Base-by-base conservation (phyloP, 2,797 vertebrate species). In the Vultur gryphus region DNA sequence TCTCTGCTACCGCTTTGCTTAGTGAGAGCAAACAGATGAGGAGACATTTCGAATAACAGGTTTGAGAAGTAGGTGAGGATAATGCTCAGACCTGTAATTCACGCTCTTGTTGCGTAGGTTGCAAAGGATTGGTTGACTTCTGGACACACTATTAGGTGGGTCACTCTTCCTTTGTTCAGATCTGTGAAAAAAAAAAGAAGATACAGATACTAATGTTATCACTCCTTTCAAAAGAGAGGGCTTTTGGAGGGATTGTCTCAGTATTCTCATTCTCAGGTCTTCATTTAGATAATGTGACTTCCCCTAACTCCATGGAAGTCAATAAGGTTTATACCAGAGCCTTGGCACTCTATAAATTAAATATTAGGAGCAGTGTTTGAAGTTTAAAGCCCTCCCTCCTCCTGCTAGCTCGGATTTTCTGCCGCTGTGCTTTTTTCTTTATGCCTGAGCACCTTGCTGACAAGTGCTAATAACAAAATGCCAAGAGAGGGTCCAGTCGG, bases 401-500 rank as follows among this genome's bases (percentile, higher is more conserved):
- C 57, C 37, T 65, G 54, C 39, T 65, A 55, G 67, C 84, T 44
- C 54, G 2, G 64, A 39, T 97, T 98, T 97, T 96, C 95, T 97
- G 97, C 97, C 31, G 87, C 97, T 92, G 89, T 94, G 97, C 96
- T 97, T 97, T 97, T 95, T 95, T 87, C 89, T 97, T 97, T 97
- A 97, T 98, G 98, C 98, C 97, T 97, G 97, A 98, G 96, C 97
- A 97, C 98, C 98, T 98, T 97, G 98, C 98, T 99, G 99, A 99
- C 98, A 97, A 97, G 94, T 97, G 98, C 98, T 99, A 98, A 99
- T 98, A 98, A 98, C 98, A 98, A 96, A 99, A 98, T 98, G 97
- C 98, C 98, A 97, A 90, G 91, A 95, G 97, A 98, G 98, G 96
- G 97, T 98, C 98, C 97, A 95, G 97, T 97, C 44, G 94, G 98